Evolutionary conservation across 2,113 vertebrate genomes (phyloP).

Genomic region (Malurus cyaneus): DNA sequence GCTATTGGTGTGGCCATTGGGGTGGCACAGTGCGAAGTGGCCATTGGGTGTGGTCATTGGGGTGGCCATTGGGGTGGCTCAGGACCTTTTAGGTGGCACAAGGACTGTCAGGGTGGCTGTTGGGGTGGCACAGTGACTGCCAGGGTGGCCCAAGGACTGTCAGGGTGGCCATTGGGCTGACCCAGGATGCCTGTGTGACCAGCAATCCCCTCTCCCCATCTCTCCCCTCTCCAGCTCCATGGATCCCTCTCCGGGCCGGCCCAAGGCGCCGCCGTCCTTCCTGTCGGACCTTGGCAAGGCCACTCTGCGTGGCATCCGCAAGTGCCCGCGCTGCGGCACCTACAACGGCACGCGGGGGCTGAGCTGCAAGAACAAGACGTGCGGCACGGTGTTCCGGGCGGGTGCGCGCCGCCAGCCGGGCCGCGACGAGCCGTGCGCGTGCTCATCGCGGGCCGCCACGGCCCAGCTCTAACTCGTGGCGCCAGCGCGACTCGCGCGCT

Average conservation of each 20-base stretch:
- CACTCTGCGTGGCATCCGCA: constrained; percentile 87
- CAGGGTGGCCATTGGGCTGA: rapidly evolving
- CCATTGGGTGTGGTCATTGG: rapidly evolving
- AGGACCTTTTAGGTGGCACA: background rate
- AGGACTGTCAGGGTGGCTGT: background rate
- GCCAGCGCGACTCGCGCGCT: constrained; percentile 76
- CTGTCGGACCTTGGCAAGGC: constrained; percentile 90
- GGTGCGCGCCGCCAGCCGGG: constrained; percentile 68
- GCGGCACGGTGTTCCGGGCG: constrained; percentile 83
- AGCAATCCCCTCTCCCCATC: background rate
- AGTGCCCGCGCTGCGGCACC: constrained; percentile 88
- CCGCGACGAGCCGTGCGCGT: constrained; percentile 81
- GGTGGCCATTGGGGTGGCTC: too few species aligned
- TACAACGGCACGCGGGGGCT: constrained; percentile 92
- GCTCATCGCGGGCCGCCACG: constrained; percentile 74
- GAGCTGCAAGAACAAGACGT: constrained; percentile 94
- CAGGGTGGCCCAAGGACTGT: too few species aligned
- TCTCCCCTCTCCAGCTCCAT: constrained; percentile 48
- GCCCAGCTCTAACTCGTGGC: constrained; percentile 86
- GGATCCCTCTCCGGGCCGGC: constrained; percentile 65
- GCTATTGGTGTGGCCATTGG: too few species aligned
- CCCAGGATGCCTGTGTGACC: background rate
- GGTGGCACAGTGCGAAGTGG: background rate
- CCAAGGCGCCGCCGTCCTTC: constrained; percentile 84
- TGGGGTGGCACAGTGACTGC: background rate